Percentiles rank a stretch among this genome's conserved stretches.
Conservation (phyloP, 2,797 vertebrate species). For the Vipera ursinii region DNA sequence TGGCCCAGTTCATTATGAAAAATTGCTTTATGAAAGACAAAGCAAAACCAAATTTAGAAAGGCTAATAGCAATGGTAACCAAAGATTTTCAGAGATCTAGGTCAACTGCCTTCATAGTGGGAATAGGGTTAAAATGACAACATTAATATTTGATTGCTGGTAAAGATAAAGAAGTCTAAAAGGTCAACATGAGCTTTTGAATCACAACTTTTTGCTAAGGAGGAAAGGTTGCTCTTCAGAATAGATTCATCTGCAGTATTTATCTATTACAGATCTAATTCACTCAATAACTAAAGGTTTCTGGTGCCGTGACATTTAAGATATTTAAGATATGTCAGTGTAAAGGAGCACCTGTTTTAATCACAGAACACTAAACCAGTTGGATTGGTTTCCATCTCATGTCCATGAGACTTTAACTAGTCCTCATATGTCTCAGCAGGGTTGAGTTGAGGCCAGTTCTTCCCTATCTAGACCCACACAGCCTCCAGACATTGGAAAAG, state of each 20-base stretch:
- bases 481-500: background rate
- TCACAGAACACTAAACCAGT: background rate
- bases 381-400: background rate
- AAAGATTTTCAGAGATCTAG: slow-evolving; percentile 48
- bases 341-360: background rate
- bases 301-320: background rate
- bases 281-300: background rate
- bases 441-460: background rate
- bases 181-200: slow-evolving; percentile 22
- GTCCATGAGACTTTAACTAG: background rate
- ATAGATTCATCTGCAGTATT: background rate
- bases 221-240: background rate
- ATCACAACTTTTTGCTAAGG: fast-evolving
- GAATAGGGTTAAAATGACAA: slow-evolving; percentile 26
- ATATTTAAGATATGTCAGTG: background rate
- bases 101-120: slow-evolving; percentile 42
- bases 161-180: slow-evolving; percentile 49
- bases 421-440: background rate
- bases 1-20: slow-evolving; percentile 35
- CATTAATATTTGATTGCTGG: slow-evolving; percentile 61
- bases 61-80: slow-evolving; percentile 47
- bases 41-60: slow-evolving; percentile 41
- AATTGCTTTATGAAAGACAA: slow-evolving; percentile 28
- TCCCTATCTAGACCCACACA: background rate
- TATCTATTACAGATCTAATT: background rate